phyloP scores from a whole-genome alignment of 1,140 invertebrate species.

The Nasonia longicornis region DNA sequence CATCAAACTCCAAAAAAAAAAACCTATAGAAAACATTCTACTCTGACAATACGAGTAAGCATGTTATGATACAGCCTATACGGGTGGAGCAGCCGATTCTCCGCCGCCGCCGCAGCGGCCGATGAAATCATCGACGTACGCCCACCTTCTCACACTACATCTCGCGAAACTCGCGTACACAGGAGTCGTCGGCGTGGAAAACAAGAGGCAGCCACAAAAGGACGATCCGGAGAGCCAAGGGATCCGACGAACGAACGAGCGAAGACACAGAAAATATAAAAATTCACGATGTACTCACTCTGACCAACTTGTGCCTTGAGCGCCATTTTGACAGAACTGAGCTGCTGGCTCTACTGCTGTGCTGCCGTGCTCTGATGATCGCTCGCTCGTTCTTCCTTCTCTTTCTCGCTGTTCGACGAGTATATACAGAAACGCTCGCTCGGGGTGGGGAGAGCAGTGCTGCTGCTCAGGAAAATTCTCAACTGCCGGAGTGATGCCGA shows the following conservation, averaged over 20 bases:
- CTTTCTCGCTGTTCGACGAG: neutral
- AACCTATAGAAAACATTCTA: too few relatives aligned
- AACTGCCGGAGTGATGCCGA: too few relatives aligned
- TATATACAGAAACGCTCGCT: neutral
- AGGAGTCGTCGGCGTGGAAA: neutral
- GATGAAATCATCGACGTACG: conserved; percentile 59
- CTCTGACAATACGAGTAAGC: too few relatives aligned
- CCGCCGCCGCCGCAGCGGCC: neutral
- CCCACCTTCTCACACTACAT: conserved; percentile 41
- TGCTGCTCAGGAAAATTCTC: neutral
- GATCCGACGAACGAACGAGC: conserved; percentile 24
- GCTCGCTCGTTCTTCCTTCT: neutral
- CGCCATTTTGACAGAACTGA: conserved; percentile 70
- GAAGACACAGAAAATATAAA: conserved; percentile 54
- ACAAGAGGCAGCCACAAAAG: neutral
- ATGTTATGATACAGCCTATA: neutral
- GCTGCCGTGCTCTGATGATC: neutral
- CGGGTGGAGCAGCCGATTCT: conserved; percentile 27
- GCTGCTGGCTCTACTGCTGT: neutral
- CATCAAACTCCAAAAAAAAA: too few relatives aligned
- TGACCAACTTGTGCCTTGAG: conserved; percentile 72
- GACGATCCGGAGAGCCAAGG: neutral
- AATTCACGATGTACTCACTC: conserved; percentile 68
- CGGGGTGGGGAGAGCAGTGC: neutral
- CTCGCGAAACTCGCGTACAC: neutral